Evolutionary conservation across 2,797 vertebrate species (phyloP).

Genomic region (Leptodactylus fallax): DNA sequence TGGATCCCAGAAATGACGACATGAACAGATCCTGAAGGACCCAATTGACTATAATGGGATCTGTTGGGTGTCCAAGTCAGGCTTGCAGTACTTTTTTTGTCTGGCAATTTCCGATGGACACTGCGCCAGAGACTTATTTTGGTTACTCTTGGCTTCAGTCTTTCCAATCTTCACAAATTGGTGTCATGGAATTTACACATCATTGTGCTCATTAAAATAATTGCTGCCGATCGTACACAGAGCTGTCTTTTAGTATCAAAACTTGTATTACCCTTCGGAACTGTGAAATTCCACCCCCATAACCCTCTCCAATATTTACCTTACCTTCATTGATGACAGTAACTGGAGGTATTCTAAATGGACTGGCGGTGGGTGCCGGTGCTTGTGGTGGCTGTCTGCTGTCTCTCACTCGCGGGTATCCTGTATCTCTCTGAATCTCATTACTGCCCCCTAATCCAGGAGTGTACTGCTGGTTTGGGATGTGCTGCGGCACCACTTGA

Average conservation of each 20-base stretch:
- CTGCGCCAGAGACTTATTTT: too few relatives aligned
- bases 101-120: too few relatives aligned
- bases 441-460: slow-evolving; percentile 84
- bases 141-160: too few relatives aligned
- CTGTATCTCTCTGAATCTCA: slow-evolving; percentile 92
- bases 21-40: too few relatives aligned
- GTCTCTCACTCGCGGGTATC: slow-evolving; percentile 82
- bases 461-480: slow-evolving; percentile 85
- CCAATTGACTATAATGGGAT: too few relatives aligned
- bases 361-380: slow-evolving; percentile 84
- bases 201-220: not conserved
- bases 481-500: slow-evolving; percentile 92
- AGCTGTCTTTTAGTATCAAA: not conserved
- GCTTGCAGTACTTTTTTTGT: too few relatives aligned
- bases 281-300: not conserved
- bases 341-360: slow-evolving; percentile 86
- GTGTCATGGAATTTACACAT: too few relatives aligned
- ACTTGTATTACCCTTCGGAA: not conserved
- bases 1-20: too few relatives aligned
- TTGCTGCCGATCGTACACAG: not conserved
- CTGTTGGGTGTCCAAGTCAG: too few relatives aligned
- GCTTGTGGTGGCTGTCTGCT: slow-evolving; percentile 75
- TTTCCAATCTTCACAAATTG: too few relatives aligned
- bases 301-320: slow-evolving; percentile 41
- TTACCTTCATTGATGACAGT: slow-evolving; percentile 90